Evolutionary conservation across 2,888 invertebrate species (phyloP).

Genomic region (Drosophila subsilvestris): DNA sequence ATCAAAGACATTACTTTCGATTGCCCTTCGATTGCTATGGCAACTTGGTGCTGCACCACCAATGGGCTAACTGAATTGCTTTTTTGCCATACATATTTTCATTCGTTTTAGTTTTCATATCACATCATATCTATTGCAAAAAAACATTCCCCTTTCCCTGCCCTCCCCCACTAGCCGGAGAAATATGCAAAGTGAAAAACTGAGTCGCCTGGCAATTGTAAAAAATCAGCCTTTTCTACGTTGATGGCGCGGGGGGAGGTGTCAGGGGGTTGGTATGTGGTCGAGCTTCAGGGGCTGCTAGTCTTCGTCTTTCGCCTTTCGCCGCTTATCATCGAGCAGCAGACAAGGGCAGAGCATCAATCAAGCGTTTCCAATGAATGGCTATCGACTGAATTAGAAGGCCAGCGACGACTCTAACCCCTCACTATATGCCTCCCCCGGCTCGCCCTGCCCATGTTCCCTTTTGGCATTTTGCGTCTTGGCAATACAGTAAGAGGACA

Average conservation of each 20-base stretch:
- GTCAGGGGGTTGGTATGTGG: conserved; percentile 3
- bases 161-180: conserved; percentile 49
- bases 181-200: conserved; percentile 75
- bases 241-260: neutral
- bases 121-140: neutral
- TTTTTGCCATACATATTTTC: neutral
- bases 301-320: neutral
- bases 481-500: conserved; percentile 13
- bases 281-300: neutral
- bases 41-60: neutral
- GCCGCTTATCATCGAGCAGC: conserved; percentile 76
- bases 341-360: conserved; percentile 80
- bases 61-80: neutral
- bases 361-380: conserved; percentile 82
- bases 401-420: conserved; percentile 42
- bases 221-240: conserved; percentile 46
- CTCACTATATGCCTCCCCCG: conserved; percentile 4
- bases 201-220: conserved; percentile 64
- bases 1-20: neutral
- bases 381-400: conserved; percentile 79
- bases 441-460: conserved; percentile 6
- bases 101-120: conserved; percentile 56
- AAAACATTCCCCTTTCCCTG: neutral
- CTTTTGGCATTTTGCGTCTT: conserved; percentile 6
- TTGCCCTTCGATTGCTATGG: neutral